Percentiles rank a stretch among this genome's conserved stretches.
phyloP scores from a whole-genome alignment of 2,797 vertebrate genomes.

The Florisuga fusca region DNA sequence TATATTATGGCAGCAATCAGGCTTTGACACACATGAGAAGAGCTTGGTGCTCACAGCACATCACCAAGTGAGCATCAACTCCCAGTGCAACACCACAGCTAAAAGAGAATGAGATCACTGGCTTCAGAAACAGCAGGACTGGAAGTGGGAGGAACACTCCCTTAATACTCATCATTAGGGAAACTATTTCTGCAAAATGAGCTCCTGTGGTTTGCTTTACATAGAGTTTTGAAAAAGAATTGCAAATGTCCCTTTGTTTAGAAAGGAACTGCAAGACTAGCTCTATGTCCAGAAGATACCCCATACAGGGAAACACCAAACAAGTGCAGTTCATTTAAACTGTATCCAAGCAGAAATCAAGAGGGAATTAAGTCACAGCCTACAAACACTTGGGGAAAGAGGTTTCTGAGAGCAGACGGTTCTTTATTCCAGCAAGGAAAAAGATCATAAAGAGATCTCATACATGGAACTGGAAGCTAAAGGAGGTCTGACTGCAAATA shows the following conservation, averaged over 20 bases:
- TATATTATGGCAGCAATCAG: background rate
- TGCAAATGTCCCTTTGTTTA: background rate
- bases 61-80: background rate
- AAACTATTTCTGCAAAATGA: conserved; percentile 9
- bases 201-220: background rate
- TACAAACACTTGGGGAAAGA: background rate
- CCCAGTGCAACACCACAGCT: background rate
- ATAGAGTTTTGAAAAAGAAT: background rate
- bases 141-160: conserved; percentile 4
- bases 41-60: background rate
- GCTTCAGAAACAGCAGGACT: conserved; percentile 19
- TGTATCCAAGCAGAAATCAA: background rate
- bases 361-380: background rate
- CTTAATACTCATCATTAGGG: background rate
- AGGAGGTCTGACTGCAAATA: background rate
- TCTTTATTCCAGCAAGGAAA: background rate
- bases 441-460: background rate
- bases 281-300: background rate
- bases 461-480: background rate
- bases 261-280: background rate
- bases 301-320: background rate
- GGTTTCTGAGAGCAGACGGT: background rate
- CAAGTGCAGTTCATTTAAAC: background rate
- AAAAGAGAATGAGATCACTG: background rate
- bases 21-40: background rate